phyloP scores from a whole-genome alignment of 2,888 invertebrate genomes.

The Orthosia cruda region DNA sequence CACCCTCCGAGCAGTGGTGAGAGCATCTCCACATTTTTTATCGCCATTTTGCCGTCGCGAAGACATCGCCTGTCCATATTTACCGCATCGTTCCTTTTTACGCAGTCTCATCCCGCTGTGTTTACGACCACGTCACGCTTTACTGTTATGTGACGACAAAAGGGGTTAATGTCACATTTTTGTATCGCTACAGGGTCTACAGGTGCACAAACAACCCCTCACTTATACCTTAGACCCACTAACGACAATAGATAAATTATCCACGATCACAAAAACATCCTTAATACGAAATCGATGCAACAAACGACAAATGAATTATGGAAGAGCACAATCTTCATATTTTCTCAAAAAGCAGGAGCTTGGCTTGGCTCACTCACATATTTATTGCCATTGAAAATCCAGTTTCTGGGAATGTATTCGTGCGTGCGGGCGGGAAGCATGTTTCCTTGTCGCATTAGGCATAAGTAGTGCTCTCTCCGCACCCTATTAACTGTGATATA shows the following conservation, averaged over 20 bases:
- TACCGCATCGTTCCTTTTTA: slow-evolving; percentile 90
- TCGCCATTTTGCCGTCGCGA: slow-evolving; percentile 75
- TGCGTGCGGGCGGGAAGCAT: slow-evolving; percentile 85
- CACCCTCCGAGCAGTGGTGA: slow-evolving; percentile 72
- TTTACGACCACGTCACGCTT: slow-evolving; percentile 87
- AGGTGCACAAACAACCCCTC: slow-evolving; percentile 69
- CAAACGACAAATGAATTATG: slow-evolving; percentile 72
- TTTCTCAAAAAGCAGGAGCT: slow-evolving; percentile 71
- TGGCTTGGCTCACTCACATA: slow-evolving; percentile 80
- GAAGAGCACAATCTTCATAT: slow-evolving; percentile 76
- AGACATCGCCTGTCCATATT: slow-evolving; percentile 89
- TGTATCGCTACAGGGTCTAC: slow-evolving; percentile 77
- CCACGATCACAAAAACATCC: slow-evolving; percentile 57
- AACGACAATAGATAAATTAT: slow-evolving; percentile 58
- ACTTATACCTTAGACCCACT: slow-evolving; percentile 46
- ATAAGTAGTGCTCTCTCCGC: slow-evolving; percentile 91
- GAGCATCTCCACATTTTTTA: slow-evolving; percentile 78
- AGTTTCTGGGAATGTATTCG: slow-evolving; percentile 87
- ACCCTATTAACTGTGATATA: slow-evolving; percentile 92
- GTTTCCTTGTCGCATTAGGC: slow-evolving; percentile 91
- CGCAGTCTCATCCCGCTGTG: slow-evolving; percentile 82
- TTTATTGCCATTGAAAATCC: slow-evolving; percentile 89
- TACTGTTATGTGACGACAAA: slow-evolving; percentile 86
- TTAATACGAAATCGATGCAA: slow-evolving; percentile 67
- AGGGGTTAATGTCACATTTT: slow-evolving; percentile 87